phyloP scores from a whole-genome alignment of 1,140 invertebrate species.

The Contarinia nasturtii region DNA sequence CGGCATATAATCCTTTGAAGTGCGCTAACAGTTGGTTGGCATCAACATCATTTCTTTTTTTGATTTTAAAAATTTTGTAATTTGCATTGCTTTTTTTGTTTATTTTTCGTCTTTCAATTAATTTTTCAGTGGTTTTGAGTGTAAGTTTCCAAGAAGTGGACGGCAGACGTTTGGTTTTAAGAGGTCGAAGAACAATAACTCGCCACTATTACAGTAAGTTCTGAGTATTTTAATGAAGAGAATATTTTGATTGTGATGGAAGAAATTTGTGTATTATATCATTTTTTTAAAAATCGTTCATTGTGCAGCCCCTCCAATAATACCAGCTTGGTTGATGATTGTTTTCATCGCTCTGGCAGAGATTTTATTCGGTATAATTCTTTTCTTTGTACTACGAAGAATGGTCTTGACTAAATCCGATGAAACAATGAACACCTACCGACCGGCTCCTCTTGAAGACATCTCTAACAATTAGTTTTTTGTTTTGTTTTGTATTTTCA shows the following conservation, averaged over 20 bases:
- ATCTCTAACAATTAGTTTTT: background rate
- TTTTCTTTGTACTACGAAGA: slow-evolving; percentile 46
- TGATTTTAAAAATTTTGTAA: background rate
- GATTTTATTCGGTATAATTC: slow-evolving; percentile 38
- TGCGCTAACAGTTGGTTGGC: background rate
- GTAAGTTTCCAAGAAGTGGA: slow-evolving; percentile 43
- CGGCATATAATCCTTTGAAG: background rate
- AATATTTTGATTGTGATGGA: slow-evolving; percentile 6
- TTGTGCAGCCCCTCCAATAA: slow-evolving; percentile 37
- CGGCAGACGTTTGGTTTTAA: slow-evolving; percentile 49
- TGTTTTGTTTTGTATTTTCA: background rate
- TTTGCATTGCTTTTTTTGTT: background rate
- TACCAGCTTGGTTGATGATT: slow-evolving; percentile 54
- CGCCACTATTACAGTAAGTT: slow-evolving; percentile 53
- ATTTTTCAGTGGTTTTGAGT: slow-evolving; percentile 36
- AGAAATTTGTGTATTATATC: background rate
- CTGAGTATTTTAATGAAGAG: too few species aligned
- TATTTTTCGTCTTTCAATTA: slow-evolving; percentile 1
- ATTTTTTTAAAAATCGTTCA: slow-evolving; percentile 4
- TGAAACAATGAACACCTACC: slow-evolving; percentile 15
- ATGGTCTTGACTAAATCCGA: slow-evolving; percentile 29
- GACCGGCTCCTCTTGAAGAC: slow-evolving; percentile 12
- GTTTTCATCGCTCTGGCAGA: slow-evolving; percentile 42
- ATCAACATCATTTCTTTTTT: background rate
- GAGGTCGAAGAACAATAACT: slow-evolving; percentile 50